Base-by-base conservation (phyloP, 2,888 invertebrate genomes). In the Diachrysia chrysitis region DNA sequence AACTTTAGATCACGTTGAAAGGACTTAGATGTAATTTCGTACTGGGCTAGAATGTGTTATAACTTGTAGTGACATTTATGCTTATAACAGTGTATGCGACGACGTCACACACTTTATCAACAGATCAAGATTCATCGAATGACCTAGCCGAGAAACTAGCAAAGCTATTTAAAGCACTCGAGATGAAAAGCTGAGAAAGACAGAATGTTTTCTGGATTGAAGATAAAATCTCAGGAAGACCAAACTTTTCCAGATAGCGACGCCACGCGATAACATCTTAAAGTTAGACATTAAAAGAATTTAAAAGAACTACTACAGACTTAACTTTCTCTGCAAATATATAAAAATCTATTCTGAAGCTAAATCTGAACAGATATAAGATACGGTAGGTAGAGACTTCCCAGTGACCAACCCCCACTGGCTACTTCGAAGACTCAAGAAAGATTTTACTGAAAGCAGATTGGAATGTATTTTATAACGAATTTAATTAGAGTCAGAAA, bases 401-500 rank as follows among this genome's bases (percentile, higher is more conserved):
- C 25, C 29, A 32, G 29, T 32, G 29, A 32, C 29, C 1, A 32
- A 9, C 29, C 9, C 29, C 6, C 1, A 32, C 7, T 32, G 9
- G 7, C 29, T 32, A 32, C 29, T 32, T 9, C 29, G 9, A 9
- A 32, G 9, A 32, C 29, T 32, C n/a, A 6, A 14, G 14, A 21
- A 53, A 23, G 14, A 23, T 25, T 25, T 54, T 14, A 25, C 54
- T 54, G 54, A 23, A 21, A 54, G 54, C 54, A 54, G 54, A 54
- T 54, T 54, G 25, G 23, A 16, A 16, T 54, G 23, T 54, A 54
- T 25, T 25, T 51, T 54, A 54, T 54, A 54, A 54, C 54, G 25
- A 21, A 25, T 54, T 54, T 54, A 25, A 54, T 54, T 23, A 21
- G 23, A 16, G 25, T 25, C 23, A 23, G 37, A 66, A 53, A 66